Evolutionary conservation across 2,888 invertebrate genomes (phyloP), one percentile per base, ranked within the genome.

Genomic region (Eueremaeus valkanovi): DNA sequence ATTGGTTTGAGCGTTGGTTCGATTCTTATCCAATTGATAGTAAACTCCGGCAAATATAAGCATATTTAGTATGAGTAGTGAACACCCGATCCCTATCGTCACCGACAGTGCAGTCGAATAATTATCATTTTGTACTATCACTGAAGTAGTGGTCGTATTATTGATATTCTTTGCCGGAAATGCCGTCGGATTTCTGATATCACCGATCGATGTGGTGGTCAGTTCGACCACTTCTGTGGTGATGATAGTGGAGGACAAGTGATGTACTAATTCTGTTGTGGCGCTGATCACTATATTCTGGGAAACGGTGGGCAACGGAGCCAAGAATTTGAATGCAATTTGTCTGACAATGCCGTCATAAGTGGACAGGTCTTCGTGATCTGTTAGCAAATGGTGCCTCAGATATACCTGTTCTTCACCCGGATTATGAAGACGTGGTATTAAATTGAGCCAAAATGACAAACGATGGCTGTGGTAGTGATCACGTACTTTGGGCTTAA

Each of bases 391-490:
- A 83, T 95, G 95, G 83, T 93, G 92, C 0, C 75, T 40, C 31
- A 75, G 87, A 33, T 92, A 92, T 3, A 93, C 92, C 81, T 92
- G 92, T 80, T 92, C 92, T 58, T 58, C 58, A 6, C 58, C 58
- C 6, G 58, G 58, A 58, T 58, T 24, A 27, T 58, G 58, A 79
- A 90, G 87, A 82, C 95, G 95, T 36, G 96, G 96, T 76, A 96
- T 93, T 73, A 96, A 86, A 82, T 95, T 94, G 75, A 95, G 84
- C 97, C 97, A 97, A 84, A 96, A 92, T 0, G 95, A 95, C 74
- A 96, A 87, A 78, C 95, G 94, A 84, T 95, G 95, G 1, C 95
- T 94, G 78, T 95, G 88, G 85, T 95, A 96, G 85, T 95, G 95
- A 81, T 93, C 93, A 84, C 93, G 93, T 79, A 95, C 85, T 83